Conservation (phyloP, 2,888 invertebrate genomes). For the Agonopterix heracliana region DNA sequence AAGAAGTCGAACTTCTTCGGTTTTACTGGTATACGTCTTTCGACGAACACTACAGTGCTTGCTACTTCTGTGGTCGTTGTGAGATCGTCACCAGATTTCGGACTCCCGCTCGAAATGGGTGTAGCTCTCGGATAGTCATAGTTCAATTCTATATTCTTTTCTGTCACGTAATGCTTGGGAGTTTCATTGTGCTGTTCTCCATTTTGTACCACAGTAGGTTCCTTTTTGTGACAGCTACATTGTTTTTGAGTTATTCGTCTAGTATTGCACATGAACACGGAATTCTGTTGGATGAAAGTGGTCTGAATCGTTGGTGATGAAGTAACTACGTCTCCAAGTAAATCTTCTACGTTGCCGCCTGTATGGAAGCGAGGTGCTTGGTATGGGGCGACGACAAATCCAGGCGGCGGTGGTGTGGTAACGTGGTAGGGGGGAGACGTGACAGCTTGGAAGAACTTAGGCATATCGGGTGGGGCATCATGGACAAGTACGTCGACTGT, state of each 20-base stretch:
- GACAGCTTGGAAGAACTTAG: constrained; percentile 62
- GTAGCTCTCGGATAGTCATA: constrained; percentile 69
- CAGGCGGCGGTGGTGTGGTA: constrained; percentile 52
- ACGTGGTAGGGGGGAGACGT: constrained; percentile 59
- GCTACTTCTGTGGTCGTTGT: constrained; percentile 72
- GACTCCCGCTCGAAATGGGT: constrained; percentile 48
- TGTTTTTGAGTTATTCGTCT: constrained; percentile 56
- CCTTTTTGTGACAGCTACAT: constrained; percentile 58
- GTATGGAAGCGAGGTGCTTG: constrained; percentile 65
- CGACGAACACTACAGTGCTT: constrained; percentile 70
- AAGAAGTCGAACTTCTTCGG: constrained; percentile 69
- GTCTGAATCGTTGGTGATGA: constrained; percentile 61
- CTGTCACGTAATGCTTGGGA: constrained; percentile 62
- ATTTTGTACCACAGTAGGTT: constrained; percentile 27
- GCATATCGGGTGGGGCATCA: constrained; percentile 57
- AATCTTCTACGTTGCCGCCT: constrained; percentile 81
- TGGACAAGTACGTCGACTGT: constrained; percentile 65
- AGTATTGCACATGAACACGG: constrained; percentile 70
- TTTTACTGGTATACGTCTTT: constrained; percentile 63
- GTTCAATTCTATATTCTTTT: constrained; percentile 69
- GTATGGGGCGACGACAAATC: constrained; percentile 60
- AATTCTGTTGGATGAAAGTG: constrained; percentile 67
- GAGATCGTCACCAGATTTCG: constrained; percentile 51
- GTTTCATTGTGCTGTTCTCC: constrained; percentile 26
- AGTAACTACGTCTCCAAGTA: constrained; percentile 82